Evolutionary conservation across 2,888 invertebrate species (phyloP).

Genomic region (Melanchra persicariae): DNA sequence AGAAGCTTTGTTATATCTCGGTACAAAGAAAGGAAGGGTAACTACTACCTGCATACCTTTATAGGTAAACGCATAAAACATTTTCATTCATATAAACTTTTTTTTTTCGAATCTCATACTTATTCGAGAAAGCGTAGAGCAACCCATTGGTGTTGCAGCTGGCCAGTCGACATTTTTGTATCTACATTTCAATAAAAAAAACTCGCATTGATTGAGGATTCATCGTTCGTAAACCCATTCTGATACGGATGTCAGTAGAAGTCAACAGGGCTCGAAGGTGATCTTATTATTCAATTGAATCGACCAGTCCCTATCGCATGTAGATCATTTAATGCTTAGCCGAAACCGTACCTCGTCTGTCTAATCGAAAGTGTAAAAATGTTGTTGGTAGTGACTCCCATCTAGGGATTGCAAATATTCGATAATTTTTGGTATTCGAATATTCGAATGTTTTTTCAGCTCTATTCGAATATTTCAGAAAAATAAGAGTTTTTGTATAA

Average conservation of each 20-base stretch:
- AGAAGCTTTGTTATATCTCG: not conserved
- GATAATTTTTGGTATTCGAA: no score
- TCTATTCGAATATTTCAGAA: no score
- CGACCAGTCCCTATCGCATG: not conserved
- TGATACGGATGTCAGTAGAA: not conserved
- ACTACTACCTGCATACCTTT: not conserved
- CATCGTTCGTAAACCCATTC: constrained; percentile 25
- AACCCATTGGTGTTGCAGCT: constrained; percentile 23
- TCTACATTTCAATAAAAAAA: constrained; percentile 10
- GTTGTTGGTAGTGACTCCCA: no score
- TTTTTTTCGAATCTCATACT: constrained; percentile 7
- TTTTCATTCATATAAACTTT: constrained; percentile 1
- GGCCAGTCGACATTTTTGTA: constrained; percentile 9
- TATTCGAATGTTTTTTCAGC: no score
- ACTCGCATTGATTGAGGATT: not conserved
- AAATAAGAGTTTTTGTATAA: no score
- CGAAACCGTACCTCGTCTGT: not conserved
- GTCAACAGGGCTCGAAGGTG: constrained; percentile 5
- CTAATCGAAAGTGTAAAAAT: not conserved
- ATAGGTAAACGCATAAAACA: not conserved
- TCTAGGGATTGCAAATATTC: no score
- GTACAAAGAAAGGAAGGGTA: not conserved
- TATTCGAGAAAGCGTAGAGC: not conserved
- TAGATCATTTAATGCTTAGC: not conserved
- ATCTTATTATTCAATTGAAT: constrained; percentile 41